Conservation (phyloP, 2,113 vertebrate species). For the Alligator sinensis region DNA sequence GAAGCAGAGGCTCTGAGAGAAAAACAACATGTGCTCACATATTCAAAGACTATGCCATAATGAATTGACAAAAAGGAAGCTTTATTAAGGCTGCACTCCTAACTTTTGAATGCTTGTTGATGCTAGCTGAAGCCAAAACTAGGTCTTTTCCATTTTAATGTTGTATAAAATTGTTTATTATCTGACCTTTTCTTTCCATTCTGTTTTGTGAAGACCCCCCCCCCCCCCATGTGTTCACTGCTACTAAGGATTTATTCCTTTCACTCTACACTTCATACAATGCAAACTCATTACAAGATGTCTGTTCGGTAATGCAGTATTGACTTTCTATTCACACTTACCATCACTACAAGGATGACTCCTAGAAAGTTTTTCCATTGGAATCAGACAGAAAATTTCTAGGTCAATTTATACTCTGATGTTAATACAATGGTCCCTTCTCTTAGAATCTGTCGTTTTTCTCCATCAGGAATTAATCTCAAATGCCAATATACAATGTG, state of each 20-base stretch:
- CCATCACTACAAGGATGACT: not conserved
- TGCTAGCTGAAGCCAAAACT: not conserved
- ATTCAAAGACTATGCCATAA: no score
- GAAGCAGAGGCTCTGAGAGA: no score
- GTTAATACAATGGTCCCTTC: not conserved
- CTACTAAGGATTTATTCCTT: conserved; percentile 6
- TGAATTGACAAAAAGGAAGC: no score
- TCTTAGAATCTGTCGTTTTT: not conserved
- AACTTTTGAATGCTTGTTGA: not conserved
- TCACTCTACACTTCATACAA: not conserved
- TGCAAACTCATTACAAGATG: not conserved
- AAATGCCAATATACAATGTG: conserved; percentile 39
- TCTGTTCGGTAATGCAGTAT: not conserved
- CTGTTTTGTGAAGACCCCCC: not conserved
- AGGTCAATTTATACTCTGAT: not conserved
- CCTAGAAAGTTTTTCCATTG: not conserved
- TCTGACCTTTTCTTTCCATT: not conserved
- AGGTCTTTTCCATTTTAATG: not conserved
- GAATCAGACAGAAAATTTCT: not conserved
- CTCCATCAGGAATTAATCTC: conserved; percentile 13
- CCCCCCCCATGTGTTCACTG: conserved; percentile 1
- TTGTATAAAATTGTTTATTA: not conserved
- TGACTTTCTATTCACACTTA: not conserved
- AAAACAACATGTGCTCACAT: no score
- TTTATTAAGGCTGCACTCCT: not conserved